Evolutionary conservation across 1,140 invertebrate genomes (phyloP), one percentile per base, ranked within the genome.

Genomic region (Brachystomella parvula): DNA sequence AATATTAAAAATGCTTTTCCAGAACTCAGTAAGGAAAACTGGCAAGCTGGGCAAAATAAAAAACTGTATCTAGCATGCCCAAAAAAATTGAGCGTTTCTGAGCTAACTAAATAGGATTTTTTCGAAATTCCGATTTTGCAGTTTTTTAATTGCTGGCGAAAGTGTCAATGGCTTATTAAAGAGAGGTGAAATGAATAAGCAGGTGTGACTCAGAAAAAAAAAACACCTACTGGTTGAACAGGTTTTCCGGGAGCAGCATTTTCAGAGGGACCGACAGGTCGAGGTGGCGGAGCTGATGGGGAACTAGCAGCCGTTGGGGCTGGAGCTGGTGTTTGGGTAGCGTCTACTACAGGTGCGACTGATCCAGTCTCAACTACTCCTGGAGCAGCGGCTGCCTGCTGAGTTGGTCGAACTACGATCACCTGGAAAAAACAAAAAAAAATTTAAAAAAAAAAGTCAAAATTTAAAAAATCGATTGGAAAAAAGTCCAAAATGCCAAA

Each of bases 341-440:
- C 26, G 31, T 47, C 61, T 44, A 60, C 58, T 17, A 68, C 66
- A 35, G 67, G 67, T 26, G 67, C 44, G 9, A 64, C 67, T 26
- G 67, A 68, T 28, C 67, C 67, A 28, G 67, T 68, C 57, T 68
- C 67, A 29, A 68, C 58, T n/a, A 64, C 63, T 24, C 15, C 49
- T 9, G 49, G 2, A 2, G 53, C 62, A 15, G 9, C 29, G 15
- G 57, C 6, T 19, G 15, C 31, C 6, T 6, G 6, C 28, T 6
- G 15, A 6, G 21, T 21, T 6, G 49, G 49, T 53, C 49, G 49
- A 53, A 53, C 49, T n/a, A 26, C 49, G 49, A 24, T 53, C 49
- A 19, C 49, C 49, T 53, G 24, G 24, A 53, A 53, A 24, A 24
- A 53, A 19, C 24, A 53, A 53, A 53, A 9, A 53, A 24, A 53